These are phyloP conservation scores for Brachirus orientalis DNA, from an alignment of 2,113 vertebrate genomes.

Conservation along the genomic window DNA sequence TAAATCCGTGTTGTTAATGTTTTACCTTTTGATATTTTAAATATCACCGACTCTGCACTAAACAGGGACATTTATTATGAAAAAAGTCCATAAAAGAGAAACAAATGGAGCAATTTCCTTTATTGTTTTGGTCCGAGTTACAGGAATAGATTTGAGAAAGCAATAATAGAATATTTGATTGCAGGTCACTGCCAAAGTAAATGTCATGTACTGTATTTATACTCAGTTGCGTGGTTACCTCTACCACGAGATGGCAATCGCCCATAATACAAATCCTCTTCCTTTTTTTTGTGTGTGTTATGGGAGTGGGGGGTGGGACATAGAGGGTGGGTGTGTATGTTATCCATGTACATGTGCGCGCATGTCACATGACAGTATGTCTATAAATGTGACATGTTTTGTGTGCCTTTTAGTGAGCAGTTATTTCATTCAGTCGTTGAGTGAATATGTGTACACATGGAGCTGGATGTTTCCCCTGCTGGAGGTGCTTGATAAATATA, in stretches of 20 bases:
- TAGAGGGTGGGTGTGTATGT: constrained; percentile 15
- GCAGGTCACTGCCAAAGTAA: constrained; percentile 18
- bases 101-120: neutral
- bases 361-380: constrained; percentile 21
- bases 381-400: constrained; percentile 18
- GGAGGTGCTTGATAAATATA: constrained; percentile 26
- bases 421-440: constrained; percentile 25
- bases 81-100: neutral
- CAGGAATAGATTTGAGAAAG: neutral
- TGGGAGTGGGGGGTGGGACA: constrained; percentile 9
- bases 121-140: neutral
- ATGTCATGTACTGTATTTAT: constrained; percentile 19
- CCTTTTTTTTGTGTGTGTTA: constrained; percentile 3
- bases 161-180: constrained; percentile 4
- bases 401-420: neutral
- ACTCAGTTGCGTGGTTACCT: constrained; percentile 29
- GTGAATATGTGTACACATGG: constrained; percentile 18
- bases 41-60: neutral
- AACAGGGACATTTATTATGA: neutral
- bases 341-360: constrained; percentile 21
- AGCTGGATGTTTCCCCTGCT: constrained; percentile 46
- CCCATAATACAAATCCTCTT: constrained; percentile 48
- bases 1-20: neutral
- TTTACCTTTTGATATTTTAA: neutral
- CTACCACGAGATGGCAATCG: constrained; percentile 78